Base-by-base conservation (phyloP, 2,888 invertebrate species). In the Syritta pipiens region DNA sequence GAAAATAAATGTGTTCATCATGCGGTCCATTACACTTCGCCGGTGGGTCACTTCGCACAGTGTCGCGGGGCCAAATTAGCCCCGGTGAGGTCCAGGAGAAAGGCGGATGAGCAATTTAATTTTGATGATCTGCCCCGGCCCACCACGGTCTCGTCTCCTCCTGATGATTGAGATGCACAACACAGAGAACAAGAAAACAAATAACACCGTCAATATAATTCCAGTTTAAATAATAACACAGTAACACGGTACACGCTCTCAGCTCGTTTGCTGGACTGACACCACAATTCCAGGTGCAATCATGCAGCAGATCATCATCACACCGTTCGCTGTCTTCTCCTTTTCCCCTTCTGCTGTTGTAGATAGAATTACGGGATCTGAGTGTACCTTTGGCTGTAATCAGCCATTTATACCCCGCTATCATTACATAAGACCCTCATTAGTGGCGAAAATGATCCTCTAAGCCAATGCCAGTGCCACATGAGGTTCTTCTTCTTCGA, bases 291-390 rank as follows among this genome's bases (percentile, higher is more conserved):
- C 65, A 59, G 42, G 49, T 74, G 35, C 40, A 65, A 59, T 59
- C 72, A 59, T 57, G 35, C 57, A 59, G 51, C 65, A 40, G 42
- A 65, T 74, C 72, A 74, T 74, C 51, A 59, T 59, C 22, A 22
- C 35, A 37, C 26, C 57, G 65, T 59, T 44, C n/a, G n/a, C n/a
- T n/a, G n/a, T n/a, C n/a, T n/a, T n/a, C n/a, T n/a, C n/a, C n/a
- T n/a, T n/a, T n/a, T n/a, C n/a, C n/a, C n/a, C n/a, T n/a, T n/a
- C n/a, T n/a, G n/a, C n/a, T n/a, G n/a, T n/a, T 51, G n/a, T 12
- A 51, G 32, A 74, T 17, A 74, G 26, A 67, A 74, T 59, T 74
- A 65, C 37, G 49, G 48, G 48, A 40, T 49, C 63, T 24, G 53
- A 55, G 48, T 62, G 28, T 30, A 35, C 40, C 49, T 19, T 20